Base-by-base conservation (phyloP, 2,797 vertebrate genomes). In the Enteromius viviparus region DNA sequence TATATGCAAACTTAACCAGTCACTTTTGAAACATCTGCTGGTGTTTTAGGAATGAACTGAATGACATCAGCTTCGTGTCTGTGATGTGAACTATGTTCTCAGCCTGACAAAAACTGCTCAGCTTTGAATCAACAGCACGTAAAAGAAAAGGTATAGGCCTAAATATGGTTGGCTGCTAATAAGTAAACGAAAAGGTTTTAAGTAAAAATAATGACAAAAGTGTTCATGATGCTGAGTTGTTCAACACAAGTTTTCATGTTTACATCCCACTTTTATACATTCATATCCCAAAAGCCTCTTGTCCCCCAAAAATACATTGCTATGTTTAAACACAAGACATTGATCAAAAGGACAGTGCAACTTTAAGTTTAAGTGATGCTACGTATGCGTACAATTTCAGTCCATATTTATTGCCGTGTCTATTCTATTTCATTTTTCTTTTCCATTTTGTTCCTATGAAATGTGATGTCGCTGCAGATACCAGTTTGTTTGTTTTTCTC, bases 361-460 rank as follows among this genome's bases (percentile, higher is more conserved):
- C 92, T 94, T 93, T 93, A 94, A 55, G 91, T 91, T 92, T 90
- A 90, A 92, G 93, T 92, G 93, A 93, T 94, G 95, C 94, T 95
- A 95, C 93, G 89, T 92, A 92, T 93, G 86, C 90, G 88, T 91
- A 92, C 87, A 91, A 91, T 91, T 92, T 93, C 89, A 90, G 91
- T 88, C 89, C 88, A 87, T 87, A 87, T 84, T 87, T 91, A 87
- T 87, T 91, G 88, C 89, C 87, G 81, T 90, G 82, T 85, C 86
- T 88, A 85, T 65, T 85, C 86, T 89, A 88, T 89, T 86, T 85
- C 76, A 69, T 80, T 89, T 86, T 84, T 87, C 89, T 88, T 87
- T 85, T 88, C 82, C 87, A 88, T 80, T 80, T 85, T 88, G 65
- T 55, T 65, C 58, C 78, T 81, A 79, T 77, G 64, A 76, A 79